These are phyloP conservation scores for Rhinoptilus africanus DNA, from an alignment of 2,113 vertebrate species.

Conservation along the genomic window DNA sequence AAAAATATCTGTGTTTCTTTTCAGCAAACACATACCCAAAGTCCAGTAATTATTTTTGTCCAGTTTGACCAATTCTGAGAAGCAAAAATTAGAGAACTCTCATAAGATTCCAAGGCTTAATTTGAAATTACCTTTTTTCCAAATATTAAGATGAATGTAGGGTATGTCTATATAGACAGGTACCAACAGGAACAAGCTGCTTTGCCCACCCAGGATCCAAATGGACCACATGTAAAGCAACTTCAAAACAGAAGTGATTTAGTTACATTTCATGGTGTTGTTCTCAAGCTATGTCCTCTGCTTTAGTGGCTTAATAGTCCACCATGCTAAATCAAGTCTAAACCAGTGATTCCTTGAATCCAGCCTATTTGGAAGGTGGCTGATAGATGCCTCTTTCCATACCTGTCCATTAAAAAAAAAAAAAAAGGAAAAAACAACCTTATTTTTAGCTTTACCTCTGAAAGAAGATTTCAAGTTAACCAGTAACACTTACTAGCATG, in stretches of 20 bases:
- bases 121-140: neutral
- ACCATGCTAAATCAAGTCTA: neutral
- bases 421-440: fast-evolving
- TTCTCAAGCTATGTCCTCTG: neutral
- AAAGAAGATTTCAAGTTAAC: neutral
- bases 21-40: neutral
- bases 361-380: neutral
- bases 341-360: neutral
- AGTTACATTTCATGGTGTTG: neutral
- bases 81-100: neutral
- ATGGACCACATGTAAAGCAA: fast-evolving
- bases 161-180: neutral
- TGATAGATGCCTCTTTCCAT: neutral
- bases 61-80: neutral
- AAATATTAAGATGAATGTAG: neutral
- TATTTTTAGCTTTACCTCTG: neutral
- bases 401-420: neutral
- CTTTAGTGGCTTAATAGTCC: neutral
- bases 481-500: neutral
- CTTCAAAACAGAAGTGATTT: neutral
- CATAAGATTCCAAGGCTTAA: neutral
- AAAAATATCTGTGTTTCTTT: neutral
- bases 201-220: neutral
- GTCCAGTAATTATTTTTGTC: neutral
- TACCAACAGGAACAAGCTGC: neutral